Percentiles rank a stretch among this genome's conserved stretches.
These are phyloP conservation scores for Aramus guarauna DNA, from an alignment of 2,113 vertebrate genomes.

Conservation along the genomic window DNA sequence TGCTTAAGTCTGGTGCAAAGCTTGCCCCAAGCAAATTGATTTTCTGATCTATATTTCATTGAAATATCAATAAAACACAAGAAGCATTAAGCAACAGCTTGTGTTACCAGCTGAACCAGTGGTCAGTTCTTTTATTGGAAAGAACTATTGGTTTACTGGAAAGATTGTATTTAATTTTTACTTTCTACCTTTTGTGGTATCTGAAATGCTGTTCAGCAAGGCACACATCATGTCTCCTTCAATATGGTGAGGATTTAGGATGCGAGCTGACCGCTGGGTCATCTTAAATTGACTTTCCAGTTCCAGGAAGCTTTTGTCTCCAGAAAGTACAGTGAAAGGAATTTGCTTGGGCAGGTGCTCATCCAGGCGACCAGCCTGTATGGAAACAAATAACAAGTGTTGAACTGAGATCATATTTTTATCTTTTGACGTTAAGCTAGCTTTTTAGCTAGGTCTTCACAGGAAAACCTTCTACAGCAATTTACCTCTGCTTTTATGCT, in stretches of 20 bases:
- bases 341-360: constrained; percentile 82
- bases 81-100: not conserved
- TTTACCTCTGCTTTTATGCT: not conserved
- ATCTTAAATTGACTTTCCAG: constrained; percentile 80
- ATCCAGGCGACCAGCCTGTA: constrained; percentile 80
- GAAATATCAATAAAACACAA: not conserved
- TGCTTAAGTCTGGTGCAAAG: not conserved
- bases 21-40: not conserved
- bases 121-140: constrained; percentile 47
- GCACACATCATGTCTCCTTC: constrained; percentile 82
- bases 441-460: not conserved
- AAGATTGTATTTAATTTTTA: not conserved
- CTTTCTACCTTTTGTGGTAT: constrained; percentile 79
- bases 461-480: not conserved
- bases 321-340: constrained; percentile 82
- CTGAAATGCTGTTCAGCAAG: constrained; percentile 84
- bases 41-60: not conserved
- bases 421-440: not conserved
- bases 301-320: constrained; percentile 83
- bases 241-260: constrained; percentile 80
- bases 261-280: constrained; percentile 75
- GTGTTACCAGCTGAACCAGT: not conserved
- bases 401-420: not conserved
- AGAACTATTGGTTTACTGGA: not conserved
- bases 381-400: not conserved